Evolutionary conservation across 30 jellyfish, hydroid and myxozoan species (phyloP), one percentile per base, ranked within the genome.

Genomic region (Aurelia aurita): DNA sequence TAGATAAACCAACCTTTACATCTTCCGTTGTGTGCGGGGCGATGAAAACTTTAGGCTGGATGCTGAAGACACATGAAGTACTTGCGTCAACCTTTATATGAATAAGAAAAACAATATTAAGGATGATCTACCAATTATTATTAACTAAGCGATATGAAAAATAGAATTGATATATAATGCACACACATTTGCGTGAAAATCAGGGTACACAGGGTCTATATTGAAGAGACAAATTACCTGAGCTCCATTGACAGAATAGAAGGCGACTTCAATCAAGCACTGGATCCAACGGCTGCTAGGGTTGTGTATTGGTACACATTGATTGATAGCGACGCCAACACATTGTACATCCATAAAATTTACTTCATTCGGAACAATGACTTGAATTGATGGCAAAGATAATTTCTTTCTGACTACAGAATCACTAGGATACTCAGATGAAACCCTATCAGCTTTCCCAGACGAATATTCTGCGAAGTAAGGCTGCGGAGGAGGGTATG

Each of bases 21-120:
- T 84, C 96, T 58, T 90, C 97, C 22, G 92, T 72, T 5, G 97
- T 64, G 58, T 90, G 97, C 4, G 97, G 97, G 12, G 91, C 93
- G 26, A 90, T 77, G 31, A 53, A 68, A 20, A 90, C 78, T 63
- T 69, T 69, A 0, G 96, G 96, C 55, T 93, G 97, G 63, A 90
- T 39, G 8, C 77, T 63, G 53, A 90, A 90, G 27, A 78, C 78
- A 61, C 92, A 82, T 2, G 58, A 32, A 18, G 20, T 22, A 2
- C 57, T 25, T 3, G 71, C 69, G 22, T 69, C 85, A 32, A 61
- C 92, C 92, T 82, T 11, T 25, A 28, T 7, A 13, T 43, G 69
- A 21, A 18, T 9, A n/a, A 39, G 49, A 3, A 72, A 44, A 23
- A 6, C 51, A 39, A 39, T 0, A 39, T 7, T 39, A 39, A 39